A percentile compares a stretch with the other conserved stretches of the same genome.
Evolutionary conservation across 2,888 invertebrate genomes (phyloP).

Genomic region (Scaptomyza cyrtandrae): DNA sequence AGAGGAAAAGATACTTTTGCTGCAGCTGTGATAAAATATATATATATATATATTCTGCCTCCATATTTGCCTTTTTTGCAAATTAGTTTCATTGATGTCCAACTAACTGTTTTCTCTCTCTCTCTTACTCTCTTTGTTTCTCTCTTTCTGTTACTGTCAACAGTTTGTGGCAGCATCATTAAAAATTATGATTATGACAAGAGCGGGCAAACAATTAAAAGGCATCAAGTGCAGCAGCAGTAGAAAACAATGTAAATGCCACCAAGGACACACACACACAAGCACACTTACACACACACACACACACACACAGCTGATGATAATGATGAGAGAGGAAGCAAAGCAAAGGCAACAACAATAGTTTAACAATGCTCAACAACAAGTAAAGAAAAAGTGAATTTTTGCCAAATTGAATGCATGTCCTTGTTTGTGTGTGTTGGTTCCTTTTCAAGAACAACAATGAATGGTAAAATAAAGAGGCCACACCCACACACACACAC

Average conservation of each 20-base stretch:
- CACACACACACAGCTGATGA: slow-evolving; percentile 21
- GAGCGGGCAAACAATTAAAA: slow-evolving; percentile 71
- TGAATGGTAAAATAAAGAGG: slow-evolving; percentile 74
- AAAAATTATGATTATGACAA: slow-evolving; percentile 73
- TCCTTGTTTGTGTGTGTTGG: slow-evolving; percentile 55
- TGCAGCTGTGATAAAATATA: slow-evolving; percentile 67
- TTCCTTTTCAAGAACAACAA: slow-evolving; percentile 43
- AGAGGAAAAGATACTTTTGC: slow-evolving; percentile 25
- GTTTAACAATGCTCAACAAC: slow-evolving; percentile 5
- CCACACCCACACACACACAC: slow-evolving; percentile 28
- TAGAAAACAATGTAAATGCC: slow-evolving; percentile 46
- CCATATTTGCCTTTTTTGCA: slow-evolving; percentile 26
- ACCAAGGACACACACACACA: slow-evolving; percentile 22
- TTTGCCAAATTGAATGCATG: slow-evolving; percentile 74
- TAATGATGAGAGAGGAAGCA: slow-evolving; percentile 17
- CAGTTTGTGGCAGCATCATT: slow-evolving; percentile 54
- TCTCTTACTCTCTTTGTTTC: too few species aligned
- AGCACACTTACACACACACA: neutral
- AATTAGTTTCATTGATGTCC: slow-evolving; percentile 64
- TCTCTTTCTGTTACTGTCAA: neutral
- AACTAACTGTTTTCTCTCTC: slow-evolving; percentile 27
- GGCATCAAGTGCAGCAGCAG: slow-evolving; percentile 53
- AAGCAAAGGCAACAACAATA: slow-evolving; percentile 27
- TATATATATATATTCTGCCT: slow-evolving; percentile 20
- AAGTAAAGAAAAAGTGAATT: slow-evolving; percentile 36